Evolutionary conservation across 2,888 invertebrate genomes (phyloP), one percentile per base, ranked within the genome.

Genomic region (Hydriomena furcata): DNA sequence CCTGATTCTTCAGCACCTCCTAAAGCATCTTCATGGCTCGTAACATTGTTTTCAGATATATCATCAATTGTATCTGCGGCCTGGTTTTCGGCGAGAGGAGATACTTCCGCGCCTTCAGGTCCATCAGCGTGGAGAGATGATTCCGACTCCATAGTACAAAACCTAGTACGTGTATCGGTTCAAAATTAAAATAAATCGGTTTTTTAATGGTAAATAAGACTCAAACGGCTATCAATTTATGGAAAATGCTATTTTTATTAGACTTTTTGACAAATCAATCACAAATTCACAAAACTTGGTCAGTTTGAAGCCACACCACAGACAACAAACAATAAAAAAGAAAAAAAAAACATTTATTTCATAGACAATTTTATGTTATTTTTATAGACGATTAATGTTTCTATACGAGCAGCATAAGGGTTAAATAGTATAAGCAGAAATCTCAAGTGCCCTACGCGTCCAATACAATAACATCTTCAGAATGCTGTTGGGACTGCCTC

Each of bases 101-200:
- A 84, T 65, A 83, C 85, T 84, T 90, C 88, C 84, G 84, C 90
- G 86, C 90, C 89, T 85, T 89, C 89, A 60, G 82, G 69, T 60
- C 76, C 73, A 68, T 84, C 86, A 52, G 72, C 77, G 41, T 82
- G 83, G 58, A 84, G 68, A 52, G 76, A 80, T 38, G 84, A 78
- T 61, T 91, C 86, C 12, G 87, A 82, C 60, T 91, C 91, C 91
- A 91, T 91, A 61, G 52, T 70, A 47, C 21, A 12, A 51, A 60
- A 49, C 58, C 50, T 50, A 53, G 48, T 51, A 59, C 43, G 60
- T 53, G 38, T 56, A 40, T 57, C 35, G 54, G 53, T 58, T 55
- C 28, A 58, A 54, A 51, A 75, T 51, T 21, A 65, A 70, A 68
- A 76, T 83, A 76, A 56, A 82, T 82, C 79, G 79, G 83, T 75